Evolutionary conservation across 1,140 invertebrate genomes (phyloP), one percentile per base, ranked within the genome.

Genomic region (Babylonia areolata): DNA sequence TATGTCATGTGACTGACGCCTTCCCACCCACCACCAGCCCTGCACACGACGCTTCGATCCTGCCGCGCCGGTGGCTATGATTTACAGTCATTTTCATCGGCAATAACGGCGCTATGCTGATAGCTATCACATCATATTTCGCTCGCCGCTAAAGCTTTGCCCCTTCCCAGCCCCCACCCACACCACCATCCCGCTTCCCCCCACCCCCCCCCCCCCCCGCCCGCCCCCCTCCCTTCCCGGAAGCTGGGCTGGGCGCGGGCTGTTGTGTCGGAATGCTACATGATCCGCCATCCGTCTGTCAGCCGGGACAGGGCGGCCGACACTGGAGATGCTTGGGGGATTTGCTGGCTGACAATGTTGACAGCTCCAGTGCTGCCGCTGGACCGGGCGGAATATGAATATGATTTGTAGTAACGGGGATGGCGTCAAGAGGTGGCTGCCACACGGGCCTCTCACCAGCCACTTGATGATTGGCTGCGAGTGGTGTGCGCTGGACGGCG

Each of bases 81-180:
- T 80, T 80, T 80, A 33, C 78, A 80, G 40, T 33, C 40, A 54
- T 80, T 51, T 80, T 51, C 78, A 80, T 80, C 46, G 42, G 42
- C 78, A 80, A 80, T 80, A 80, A 54, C 46, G 28, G 40, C 46
- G 11, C n/a, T 31, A 31, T 80, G 78, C 78, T 31, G 28, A 51
- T 51, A 58, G 40, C 78, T 54, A 40, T 80, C 78, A 80, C 78
- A 80, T 80, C 40, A 80, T 51, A 58, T 80, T 80, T 80, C 46
- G 78, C 78, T 80, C n/a, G 31, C 46, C 78, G 42, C 78, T 54
- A 28, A 58, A n/a, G n/a, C 31, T n/a, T 23, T 23, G 15, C 58
- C 23, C 3, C n/a, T n/a, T n/a, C n/a, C n/a, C n/a, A n/a, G n/a
- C n/a, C n/a, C n/a, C n/a, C n/a, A n/a, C n/a, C n/a, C n/a, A n/a